These are phyloP conservation scores for Chelonus formosanus DNA, from an alignment of 2,888 invertebrate species.

Conservation along the genomic window DNA sequence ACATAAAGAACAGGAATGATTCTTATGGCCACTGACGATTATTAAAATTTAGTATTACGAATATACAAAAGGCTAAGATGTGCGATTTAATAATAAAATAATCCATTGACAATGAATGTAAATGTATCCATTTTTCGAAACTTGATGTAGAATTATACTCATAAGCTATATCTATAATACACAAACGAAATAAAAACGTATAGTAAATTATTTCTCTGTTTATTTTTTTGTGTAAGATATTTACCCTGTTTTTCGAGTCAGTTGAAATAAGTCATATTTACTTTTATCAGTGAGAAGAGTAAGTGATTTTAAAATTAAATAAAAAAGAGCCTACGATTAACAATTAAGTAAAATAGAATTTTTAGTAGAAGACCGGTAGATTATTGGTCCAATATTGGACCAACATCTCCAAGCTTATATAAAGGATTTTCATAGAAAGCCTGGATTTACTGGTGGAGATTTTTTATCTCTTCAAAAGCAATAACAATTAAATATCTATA, in stretches of 20 bases:
- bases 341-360: too few relatives aligned
- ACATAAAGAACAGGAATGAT: constrained; percentile 32
- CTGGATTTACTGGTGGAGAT: too few relatives aligned
- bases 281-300: too few relatives aligned
- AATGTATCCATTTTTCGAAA: constrained; percentile 66
- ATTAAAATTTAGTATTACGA: constrained; percentile 30
- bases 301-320: too few relatives aligned
- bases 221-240: constrained; percentile 8
- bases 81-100: constrained; percentile 46
- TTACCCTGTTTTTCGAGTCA: background rate
- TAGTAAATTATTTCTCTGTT: constrained; percentile 53
- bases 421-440: too few relatives aligned
- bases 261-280: too few relatives aligned
- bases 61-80: constrained; percentile 33
- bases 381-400: too few relatives aligned
- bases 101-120: constrained; percentile 66
- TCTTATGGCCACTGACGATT: constrained; percentile 39
- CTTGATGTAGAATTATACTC: constrained; percentile 66
- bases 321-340: too few relatives aligned
- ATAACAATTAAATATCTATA: too few relatives aligned
- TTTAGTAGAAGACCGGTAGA: too few relatives aligned
- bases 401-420: too few relatives aligned
- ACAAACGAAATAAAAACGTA: constrained; percentile 65
- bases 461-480: too few relatives aligned
- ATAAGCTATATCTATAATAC: constrained; percentile 66